Evolutionary conservation across 2,888 invertebrate genomes (phyloP), one percentile per base, ranked within the genome.

Genomic region (Pandemis heparana): DNA sequence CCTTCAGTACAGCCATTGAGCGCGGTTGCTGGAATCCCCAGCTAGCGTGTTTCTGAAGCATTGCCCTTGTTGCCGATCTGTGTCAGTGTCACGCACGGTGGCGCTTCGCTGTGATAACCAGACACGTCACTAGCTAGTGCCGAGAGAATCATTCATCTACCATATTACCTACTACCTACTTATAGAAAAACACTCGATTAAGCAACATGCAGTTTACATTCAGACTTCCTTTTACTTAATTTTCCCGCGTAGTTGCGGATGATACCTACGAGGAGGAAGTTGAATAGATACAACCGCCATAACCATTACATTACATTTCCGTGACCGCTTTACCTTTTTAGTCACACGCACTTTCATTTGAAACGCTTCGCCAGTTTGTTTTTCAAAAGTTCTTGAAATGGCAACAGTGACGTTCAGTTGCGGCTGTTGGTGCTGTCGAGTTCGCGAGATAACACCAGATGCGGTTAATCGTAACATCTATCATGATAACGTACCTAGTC

Each of bases 31-130:
- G 48, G 66, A 39, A 41, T 56, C 41, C 61, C 68, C 71, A 53
- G 51, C 66, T 73, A 77, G 66, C 68, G 70, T 81, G 75, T 71
- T 77, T 69, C 72, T 76, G 78, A 79, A 78, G 71, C 77, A 81
- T 77, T 82, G 83, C 76, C 87, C 85, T 85, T 84, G 83, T 74
- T 75, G 80, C 80, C 71, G 80, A 79, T 76, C 77, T 78, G 76
- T 85, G 87, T 83, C 86, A 87, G 76, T 86, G 87, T 82, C 83
- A 85, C 77, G 79, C 79, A 81, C 80, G 75, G 80, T 80, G 80
- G 78, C 77, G 80, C 77, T 79, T 74, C 67, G 65, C 51, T 56
- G 78, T 81, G 79, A 80, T 82, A 79, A 77, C 71, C 66, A 77
- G 74, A 10, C 63, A 32, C 56, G 23, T 56, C 56, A 56, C 56